phyloP scores from a whole-genome alignment of 2,113 vertebrate species.

The Calypte anna region DNA sequence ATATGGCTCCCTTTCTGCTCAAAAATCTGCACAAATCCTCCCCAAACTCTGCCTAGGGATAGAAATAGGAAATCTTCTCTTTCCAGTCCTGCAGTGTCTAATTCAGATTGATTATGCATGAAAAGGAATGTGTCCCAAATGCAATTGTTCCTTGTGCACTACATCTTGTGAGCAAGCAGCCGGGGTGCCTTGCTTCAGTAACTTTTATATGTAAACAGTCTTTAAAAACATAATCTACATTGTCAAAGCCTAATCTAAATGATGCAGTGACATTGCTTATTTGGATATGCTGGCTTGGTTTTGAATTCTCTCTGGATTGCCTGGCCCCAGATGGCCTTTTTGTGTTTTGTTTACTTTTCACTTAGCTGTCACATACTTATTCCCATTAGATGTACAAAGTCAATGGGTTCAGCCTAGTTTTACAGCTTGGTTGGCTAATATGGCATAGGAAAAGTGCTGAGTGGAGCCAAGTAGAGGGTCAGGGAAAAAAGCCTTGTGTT shows the following conservation, averaged over 20 bases:
- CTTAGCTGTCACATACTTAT: constrained; percentile 59
- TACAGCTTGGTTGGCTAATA: constrained; percentile 23
- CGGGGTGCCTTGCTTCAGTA: constrained; percentile 31
- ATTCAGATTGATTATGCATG: background rate
- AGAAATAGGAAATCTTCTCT: background rate
- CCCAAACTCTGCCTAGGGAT: background rate
- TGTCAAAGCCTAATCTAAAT: constrained; percentile 53
- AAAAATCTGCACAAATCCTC: background rate
- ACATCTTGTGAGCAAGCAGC: constrained; percentile 50
- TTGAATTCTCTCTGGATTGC: constrained; percentile 37
- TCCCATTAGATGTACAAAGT: constrained; percentile 42
- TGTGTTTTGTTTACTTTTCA: constrained; percentile 63
- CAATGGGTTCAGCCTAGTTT: constrained; percentile 47
- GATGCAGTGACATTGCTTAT: constrained; percentile 43
- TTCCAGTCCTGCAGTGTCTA: background rate
- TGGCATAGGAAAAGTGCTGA: background rate
- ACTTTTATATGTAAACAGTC: constrained; percentile 59
- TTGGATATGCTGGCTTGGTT: constrained; percentile 59
- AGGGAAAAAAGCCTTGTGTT: background rate
- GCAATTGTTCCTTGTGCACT: background rate
- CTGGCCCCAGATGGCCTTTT: constrained; percentile 45
- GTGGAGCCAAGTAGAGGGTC: background rate
- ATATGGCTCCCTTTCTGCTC: background rate
- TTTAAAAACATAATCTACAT: constrained; percentile 57
- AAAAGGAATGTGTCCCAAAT: constrained; percentile 24